Evolutionary conservation across 1,140 invertebrate species (phyloP), one percentile per base, ranked within the genome.

Genomic region (Aphaenogaster floridana): DNA sequence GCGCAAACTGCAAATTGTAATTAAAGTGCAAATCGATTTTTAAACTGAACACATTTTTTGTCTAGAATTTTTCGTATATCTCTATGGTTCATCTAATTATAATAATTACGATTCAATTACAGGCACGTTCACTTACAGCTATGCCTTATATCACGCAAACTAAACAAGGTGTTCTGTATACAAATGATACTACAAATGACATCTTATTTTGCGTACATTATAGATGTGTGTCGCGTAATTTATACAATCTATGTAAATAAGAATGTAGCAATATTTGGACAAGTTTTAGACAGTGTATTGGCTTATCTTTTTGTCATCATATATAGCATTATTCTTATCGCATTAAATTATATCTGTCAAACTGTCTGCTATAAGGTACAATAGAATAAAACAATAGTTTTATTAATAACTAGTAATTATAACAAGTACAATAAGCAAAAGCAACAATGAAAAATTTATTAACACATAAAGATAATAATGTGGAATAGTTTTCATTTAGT

Each of bases 111-210:
- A 9, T 50, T 36, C 6, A 34, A 64, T 71, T 71, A 36, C 13
- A 83, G 80, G 80, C 80, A 83, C 2, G 21, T 83, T 11, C 80
- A 83, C 5, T 6, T 71, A 15, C 48, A 81, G 4, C 7, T 71
- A 28, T 17, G 64, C n/a, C 36, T 54, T 4, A 69, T 81, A 54
- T 68, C 66, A 42, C 64, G 21, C 2, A 4, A 81, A 9, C 13
- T 81, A 4, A 81, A 81, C 50, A 71, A 54, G 59, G 13, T 81
- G 11, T 81, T 71, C 21, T 48, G 36, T 45, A 17, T 81, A 28
- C 63, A 71, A 54, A 57, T 81, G 52, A 36, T 50, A 28, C 3
- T 81, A 21, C 48, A 69, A 42, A 81, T 81, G 79, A 15, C 50
- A 17, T 59, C 34, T 42, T 81, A 61, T 7, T 81, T 71, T n/a